Conservation (phyloP, 2,797 vertebrate genomes). For the Parauchenoglanis punctatus region DNA sequence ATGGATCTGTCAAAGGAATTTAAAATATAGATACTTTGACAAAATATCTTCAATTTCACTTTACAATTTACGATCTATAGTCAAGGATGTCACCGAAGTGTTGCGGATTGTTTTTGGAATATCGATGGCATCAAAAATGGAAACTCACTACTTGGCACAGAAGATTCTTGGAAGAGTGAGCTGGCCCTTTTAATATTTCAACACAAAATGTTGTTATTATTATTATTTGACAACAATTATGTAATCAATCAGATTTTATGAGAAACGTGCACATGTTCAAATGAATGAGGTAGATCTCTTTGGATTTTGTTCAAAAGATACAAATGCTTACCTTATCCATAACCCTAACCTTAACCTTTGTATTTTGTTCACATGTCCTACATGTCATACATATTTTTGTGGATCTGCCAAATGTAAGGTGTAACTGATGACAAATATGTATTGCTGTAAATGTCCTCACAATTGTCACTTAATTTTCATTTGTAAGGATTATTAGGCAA, state of each 20-base stretch:
- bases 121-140: too few relatives aligned
- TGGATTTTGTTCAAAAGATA: background rate
- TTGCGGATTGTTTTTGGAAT: too few relatives aligned
- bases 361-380: background rate
- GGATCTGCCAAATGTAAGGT: background rate
- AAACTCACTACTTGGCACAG: too few relatives aligned
- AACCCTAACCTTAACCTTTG: background rate
- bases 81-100: too few relatives aligned
- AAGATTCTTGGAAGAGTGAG: too few relatives aligned
- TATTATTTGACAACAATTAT: background rate
- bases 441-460: background rate
- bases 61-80: too few relatives aligned
- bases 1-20: too few relatives aligned
- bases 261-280: background rate
- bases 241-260: background rate
- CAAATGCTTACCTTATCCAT: background rate
- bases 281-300: background rate
- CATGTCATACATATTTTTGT: too few relatives aligned
- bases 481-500: background rate
- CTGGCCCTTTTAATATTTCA: background rate
- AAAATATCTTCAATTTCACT: too few relatives aligned
- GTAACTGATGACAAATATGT: background rate
- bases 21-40: too few relatives aligned
- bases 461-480: background rate
- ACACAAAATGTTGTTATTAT: constrained; percentile 9